phyloP scores from a whole-genome alignment of 2,888 invertebrate genomes.

The Petrolisthes cinctipes region DNA sequence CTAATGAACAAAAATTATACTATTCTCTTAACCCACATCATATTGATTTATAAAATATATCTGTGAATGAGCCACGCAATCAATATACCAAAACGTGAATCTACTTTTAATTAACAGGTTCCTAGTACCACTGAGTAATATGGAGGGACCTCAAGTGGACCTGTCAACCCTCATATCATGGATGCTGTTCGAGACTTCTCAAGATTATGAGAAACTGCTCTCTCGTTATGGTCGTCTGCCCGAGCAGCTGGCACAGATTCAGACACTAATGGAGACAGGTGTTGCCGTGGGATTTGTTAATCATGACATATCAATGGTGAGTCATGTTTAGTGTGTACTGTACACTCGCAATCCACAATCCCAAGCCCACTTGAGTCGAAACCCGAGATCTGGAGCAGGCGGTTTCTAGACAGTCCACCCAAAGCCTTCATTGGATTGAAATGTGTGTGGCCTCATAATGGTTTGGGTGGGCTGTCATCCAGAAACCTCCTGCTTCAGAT shows the following conservation, averaged over 20 bases:
- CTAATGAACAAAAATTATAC: too few species aligned
- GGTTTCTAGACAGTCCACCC: too few species aligned
- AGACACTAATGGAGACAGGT: conserved; percentile 67
- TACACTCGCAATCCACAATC: too few species aligned
- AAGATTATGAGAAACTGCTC: conserved; percentile 68
- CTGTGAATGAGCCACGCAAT: too few species aligned
- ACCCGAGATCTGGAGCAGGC: too few species aligned
- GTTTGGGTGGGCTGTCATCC: too few species aligned
- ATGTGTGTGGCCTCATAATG: too few species aligned
- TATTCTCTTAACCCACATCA: too few species aligned
- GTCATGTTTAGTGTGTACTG: not conserved
- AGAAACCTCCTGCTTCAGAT: too few species aligned
- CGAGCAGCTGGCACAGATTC: conserved; percentile 67
- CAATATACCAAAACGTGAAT: not conserved
- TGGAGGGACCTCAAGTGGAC: conserved; percentile 68
- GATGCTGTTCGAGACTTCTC: conserved; percentile 66
- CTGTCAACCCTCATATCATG: conserved; percentile 66
- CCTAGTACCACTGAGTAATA: conserved; percentile 68
- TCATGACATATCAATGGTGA: conserved; percentile 66
- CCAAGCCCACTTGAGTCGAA: too few species aligned
- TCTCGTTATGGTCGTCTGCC: conserved; percentile 67
- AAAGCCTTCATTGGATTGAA: too few species aligned
- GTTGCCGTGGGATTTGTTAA: conserved; percentile 67
- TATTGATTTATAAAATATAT: too few species aligned
- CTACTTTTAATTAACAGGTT: conserved; percentile 66